Conservation (phyloP, 2,797 vertebrate species). For the Ctenosaura bakeri region DNA sequence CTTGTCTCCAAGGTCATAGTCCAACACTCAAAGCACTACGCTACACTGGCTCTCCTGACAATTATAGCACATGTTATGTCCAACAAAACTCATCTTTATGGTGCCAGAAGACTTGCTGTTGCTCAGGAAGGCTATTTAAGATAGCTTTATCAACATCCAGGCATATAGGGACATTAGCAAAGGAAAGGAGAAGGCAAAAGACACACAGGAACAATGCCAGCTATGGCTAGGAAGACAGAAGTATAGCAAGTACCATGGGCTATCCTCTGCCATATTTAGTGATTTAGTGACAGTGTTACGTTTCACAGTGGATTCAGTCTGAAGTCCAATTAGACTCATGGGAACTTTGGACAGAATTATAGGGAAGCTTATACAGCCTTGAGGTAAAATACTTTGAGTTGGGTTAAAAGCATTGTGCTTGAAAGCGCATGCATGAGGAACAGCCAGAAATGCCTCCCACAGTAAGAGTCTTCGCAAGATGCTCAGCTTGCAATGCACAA, state of each 20-base stretch:
- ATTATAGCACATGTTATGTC: too few species aligned
- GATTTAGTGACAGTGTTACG: too few species aligned
- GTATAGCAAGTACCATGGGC: neutral
- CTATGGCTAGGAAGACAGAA: neutral
- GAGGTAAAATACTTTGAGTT: neutral
- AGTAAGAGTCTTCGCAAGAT: neutral
- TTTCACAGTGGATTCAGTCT: too few species aligned
- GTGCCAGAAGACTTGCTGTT: too few species aligned
- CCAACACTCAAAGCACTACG: too few species aligned
- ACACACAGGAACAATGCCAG: neutral
- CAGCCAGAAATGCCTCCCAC: neutral
- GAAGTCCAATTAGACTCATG: neutral
- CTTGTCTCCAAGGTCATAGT: too few species aligned
- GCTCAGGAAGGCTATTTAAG: too few species aligned
- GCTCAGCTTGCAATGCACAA: too few species aligned
- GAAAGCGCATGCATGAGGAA: neutral
- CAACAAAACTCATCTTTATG: too few species aligned
- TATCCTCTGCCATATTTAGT: too few species aligned
- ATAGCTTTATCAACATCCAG: too few species aligned
- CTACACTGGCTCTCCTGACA: too few species aligned
- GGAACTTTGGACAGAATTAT: neutral
- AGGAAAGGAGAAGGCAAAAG: neutral
- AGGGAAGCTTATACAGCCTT: neutral
- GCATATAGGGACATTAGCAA: neutral
- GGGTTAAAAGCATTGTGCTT: neutral